Evolutionary conservation across 2,888 invertebrate genomes (phyloP).

Genomic region (Leucophenga maculata): DNA sequence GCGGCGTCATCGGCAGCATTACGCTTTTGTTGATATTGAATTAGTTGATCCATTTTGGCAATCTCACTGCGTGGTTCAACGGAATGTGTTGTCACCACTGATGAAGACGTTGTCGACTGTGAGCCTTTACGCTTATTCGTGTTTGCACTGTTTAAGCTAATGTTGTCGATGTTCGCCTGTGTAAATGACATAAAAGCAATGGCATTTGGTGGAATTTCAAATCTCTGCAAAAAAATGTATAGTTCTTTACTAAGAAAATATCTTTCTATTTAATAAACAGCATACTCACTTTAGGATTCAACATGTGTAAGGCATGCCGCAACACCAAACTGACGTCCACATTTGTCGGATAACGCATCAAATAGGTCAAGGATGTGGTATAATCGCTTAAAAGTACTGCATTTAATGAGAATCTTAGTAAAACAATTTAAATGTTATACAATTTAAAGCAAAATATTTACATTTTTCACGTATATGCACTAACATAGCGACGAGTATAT

Average conservation of each 20-base stretch:
- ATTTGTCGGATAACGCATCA: conserved; percentile 80
- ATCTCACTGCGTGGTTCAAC: conserved; percentile 5
- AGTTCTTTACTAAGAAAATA: background rate
- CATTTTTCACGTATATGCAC: conserved; percentile 80
- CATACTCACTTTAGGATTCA: conserved; percentile 69
- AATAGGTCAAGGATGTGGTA: conserved; percentile 76
- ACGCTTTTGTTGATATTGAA: conserved; percentile 58
- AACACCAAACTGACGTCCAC: conserved; percentile 78
- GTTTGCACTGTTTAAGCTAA: conserved; percentile 16
- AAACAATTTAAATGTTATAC: background rate
- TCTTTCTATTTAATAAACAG: background rate
- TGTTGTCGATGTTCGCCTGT: conserved; percentile 10
- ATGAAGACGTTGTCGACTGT: conserved; percentile 29
- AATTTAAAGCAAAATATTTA: conserved; percentile 70
- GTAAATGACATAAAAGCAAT: conserved; percentile 60
- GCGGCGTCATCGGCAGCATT: conserved; percentile 64
- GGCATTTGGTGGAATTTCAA: conserved; percentile 67
- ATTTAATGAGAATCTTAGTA: conserved; percentile 23
- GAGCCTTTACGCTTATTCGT: background rate
- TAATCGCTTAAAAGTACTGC: conserved; percentile 78
- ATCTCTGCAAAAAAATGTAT: conserved; percentile 52
- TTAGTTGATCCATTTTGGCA: conserved; percentile 58
- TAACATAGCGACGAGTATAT: conserved; percentile 84
- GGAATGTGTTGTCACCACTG: conserved; percentile 18
- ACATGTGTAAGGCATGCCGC: conserved; percentile 75